phyloP scores from a whole-genome alignment of 1,140 invertebrate genomes.

The Neodiprion lecontei region DNA sequence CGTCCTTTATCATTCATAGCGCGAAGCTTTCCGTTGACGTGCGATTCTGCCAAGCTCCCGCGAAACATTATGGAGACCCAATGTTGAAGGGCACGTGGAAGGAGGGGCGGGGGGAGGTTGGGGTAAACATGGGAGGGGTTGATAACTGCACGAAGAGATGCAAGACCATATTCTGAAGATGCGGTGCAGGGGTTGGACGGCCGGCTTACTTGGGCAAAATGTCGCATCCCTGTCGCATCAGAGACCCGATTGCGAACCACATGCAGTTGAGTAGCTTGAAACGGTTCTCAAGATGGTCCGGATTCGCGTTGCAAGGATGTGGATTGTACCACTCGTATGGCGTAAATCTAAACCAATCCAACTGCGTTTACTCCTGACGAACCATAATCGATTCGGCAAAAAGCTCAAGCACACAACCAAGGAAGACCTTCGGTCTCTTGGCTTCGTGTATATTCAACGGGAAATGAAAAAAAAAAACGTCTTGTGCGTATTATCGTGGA shows the following conservation, averaged over 20 bases:
- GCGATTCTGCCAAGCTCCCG: not conserved
- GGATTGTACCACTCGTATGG: slow-evolving; percentile 94
- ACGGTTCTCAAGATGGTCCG: slow-evolving; percentile 85
- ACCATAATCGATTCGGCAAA: no score
- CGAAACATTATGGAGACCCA: no score
- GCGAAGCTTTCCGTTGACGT: not conserved
- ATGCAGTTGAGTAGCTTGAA: slow-evolving; percentile 92
- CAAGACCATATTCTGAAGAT: not conserved
- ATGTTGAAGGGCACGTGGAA: no score
- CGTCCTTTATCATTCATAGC: no score
- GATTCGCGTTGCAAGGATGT: slow-evolving; percentile 80
- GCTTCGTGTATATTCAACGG: no score
- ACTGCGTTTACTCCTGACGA: slow-evolving; percentile 22
- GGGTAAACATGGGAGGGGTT: slow-evolving; percentile 9
- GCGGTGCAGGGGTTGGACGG: slow-evolving; percentile 1
- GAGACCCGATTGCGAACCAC: slow-evolving; percentile 94
- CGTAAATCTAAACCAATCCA: slow-evolving; percentile 75
- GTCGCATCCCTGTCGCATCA: slow-evolving; percentile 93
- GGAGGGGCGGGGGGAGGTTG: not conserved
- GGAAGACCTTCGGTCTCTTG: no score
- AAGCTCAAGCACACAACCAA: no score
- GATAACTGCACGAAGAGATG: slow-evolving; percentile 9
- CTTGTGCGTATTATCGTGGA: no score
- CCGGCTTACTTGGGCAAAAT: slow-evolving; percentile 86
- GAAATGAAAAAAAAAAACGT: not conserved